Percentiles rank a stretch among this genome's conserved stretches.
phyloP scores from a whole-genome alignment of 2,888 invertebrate species.

The Drosophila pseudotalamancana region DNA sequence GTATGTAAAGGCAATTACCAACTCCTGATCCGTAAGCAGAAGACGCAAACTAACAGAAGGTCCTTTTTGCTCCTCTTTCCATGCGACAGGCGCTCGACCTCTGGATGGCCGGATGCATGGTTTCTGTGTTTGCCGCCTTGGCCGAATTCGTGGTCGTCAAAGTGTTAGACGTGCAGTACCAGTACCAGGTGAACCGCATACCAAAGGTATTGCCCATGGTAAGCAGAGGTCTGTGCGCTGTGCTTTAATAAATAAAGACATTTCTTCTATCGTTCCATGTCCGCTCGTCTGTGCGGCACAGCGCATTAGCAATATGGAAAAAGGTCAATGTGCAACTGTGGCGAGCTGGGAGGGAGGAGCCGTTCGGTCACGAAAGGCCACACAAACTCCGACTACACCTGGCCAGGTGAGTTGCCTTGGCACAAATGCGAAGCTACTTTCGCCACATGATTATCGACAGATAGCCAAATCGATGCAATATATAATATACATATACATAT shows the following conservation, averaged over 20 bases:
- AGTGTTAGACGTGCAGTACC: constrained; percentile 91
- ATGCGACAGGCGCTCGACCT: constrained; percentile 89
- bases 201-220: constrained; percentile 84
- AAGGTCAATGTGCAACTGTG: constrained; percentile 88
- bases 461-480: constrained; percentile 24
- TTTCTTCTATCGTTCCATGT: constrained; percentile 37
- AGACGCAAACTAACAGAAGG: not conserved
- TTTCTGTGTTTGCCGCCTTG: constrained; percentile 92
- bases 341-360: constrained; percentile 88
- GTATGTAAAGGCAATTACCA: constrained; percentile 89
- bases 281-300: constrained; percentile 29
- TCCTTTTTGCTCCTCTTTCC: constrained; percentile 20
- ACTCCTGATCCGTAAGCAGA: not conserved
- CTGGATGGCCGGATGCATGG: constrained; percentile 96
- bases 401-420: constrained; percentile 81
- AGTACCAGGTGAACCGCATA: constrained; percentile 86
- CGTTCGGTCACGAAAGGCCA: constrained; percentile 87
- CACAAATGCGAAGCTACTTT: constrained; percentile 24
- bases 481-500: too few species aligned
- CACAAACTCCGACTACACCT: constrained; percentile 84
- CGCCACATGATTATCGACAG: constrained; percentile 26
- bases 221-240: constrained; percentile 51
- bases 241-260: constrained; percentile 51
- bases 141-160: constrained; percentile 94
- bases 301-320: constrained; percentile 88